Evolutionary conservation across 1,140 invertebrate species (phyloP).

Genomic region (Radopholus similis): DNA sequence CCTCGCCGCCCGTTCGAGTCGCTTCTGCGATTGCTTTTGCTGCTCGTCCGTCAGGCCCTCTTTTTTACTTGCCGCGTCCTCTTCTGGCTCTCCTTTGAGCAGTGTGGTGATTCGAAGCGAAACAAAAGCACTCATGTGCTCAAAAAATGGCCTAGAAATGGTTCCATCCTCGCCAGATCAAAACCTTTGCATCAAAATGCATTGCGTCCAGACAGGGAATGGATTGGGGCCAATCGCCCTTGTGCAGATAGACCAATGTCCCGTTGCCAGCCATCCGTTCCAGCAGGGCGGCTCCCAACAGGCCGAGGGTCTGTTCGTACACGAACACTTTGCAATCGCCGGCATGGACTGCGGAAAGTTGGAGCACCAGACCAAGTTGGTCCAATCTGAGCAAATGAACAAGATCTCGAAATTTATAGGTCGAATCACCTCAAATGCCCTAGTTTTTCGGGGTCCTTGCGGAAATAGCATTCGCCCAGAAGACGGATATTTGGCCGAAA

Average conservation of each 20-base stretch:
- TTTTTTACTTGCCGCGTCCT: background rate
- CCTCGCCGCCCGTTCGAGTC: constrained; percentile 15
- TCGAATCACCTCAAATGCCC: constrained; percentile 29
- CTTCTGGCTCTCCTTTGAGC: background rate
- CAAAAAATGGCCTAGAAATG: too few species aligned
- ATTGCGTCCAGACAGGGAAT: constrained; percentile 36
- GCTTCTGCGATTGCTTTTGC: constrained; percentile 6
- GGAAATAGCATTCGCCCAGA: constrained; percentile 23
- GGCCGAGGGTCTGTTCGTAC: constrained; percentile 27
- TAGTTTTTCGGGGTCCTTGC: constrained; percentile 28
- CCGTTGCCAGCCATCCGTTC: constrained; percentile 26
- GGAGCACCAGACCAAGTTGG: constrained; percentile 22
- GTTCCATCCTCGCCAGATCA: background rate
- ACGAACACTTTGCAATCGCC: constrained; percentile 28
- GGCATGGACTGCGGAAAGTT: constrained; percentile 17
- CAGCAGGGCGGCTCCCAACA: constrained; percentile 23
- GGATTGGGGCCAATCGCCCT: constrained; percentile 26
- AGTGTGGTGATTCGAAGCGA: constrained; percentile 32
- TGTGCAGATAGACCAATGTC: constrained; percentile 23
- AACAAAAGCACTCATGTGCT: constrained; percentile 20
- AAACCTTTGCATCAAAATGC: constrained; percentile 5
- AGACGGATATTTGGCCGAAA: constrained; percentile 28
- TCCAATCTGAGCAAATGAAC: constrained; percentile 28
- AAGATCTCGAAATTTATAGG: background rate
- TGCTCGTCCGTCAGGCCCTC: background rate